phyloP scores from a whole-genome alignment of 2,797 vertebrate species.

The Tamandua tetradactyla region DNA sequence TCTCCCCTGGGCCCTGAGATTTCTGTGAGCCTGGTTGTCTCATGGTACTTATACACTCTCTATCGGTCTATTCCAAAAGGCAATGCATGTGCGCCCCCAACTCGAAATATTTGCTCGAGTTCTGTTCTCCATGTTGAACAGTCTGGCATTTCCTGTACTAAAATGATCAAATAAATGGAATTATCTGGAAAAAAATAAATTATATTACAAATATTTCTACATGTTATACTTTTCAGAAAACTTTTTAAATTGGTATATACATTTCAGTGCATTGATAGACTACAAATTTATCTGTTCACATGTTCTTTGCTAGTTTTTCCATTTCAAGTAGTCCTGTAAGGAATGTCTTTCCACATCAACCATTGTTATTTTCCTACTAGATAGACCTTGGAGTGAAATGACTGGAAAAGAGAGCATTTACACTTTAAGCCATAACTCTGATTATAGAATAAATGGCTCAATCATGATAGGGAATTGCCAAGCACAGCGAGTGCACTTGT shows the following conservation, averaged over 20 bases:
- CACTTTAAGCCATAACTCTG: background rate
- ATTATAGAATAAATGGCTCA: background rate
- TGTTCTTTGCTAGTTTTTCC: constrained; percentile 1
- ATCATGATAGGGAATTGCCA: background rate
- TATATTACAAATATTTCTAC: background rate
- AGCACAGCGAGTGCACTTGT: background rate
- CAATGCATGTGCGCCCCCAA: constrained; percentile 84
- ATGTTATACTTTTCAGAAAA: no score
- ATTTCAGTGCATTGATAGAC: no score
- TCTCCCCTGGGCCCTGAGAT: constrained; percentile 82
- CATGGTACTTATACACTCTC: constrained; percentile 85
- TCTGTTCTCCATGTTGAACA: constrained; percentile 78
- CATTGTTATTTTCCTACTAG: background rate
- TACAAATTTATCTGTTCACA: no score
- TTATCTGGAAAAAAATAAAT: no score
- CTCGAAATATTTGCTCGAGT: constrained; percentile 74
- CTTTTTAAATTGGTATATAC: background rate
- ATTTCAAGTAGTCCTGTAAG: background rate
- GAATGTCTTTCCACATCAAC: background rate
- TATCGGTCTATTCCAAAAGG: constrained; percentile 75
- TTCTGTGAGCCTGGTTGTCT: constrained; percentile 76
- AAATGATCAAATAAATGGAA: no score
- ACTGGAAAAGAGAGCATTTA: background rate
- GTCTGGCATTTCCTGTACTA: constrained; percentile 82
- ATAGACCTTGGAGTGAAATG: background rate